A percentile compares a stretch with the other conserved stretches of the same genome.
phyloP scores from a whole-genome alignment of 2,888 invertebrate species.

The Pyralis farinalis region DNA sequence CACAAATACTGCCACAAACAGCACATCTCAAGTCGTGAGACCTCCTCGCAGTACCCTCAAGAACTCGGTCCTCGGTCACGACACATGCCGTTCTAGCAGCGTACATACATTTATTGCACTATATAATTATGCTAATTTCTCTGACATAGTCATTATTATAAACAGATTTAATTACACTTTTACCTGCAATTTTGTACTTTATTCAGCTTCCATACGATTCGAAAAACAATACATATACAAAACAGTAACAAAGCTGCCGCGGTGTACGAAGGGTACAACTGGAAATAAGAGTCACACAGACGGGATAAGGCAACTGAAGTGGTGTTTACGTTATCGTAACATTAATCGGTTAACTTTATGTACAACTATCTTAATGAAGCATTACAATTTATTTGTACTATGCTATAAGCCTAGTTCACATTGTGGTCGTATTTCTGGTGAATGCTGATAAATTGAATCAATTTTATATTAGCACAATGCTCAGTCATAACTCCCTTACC shows the following conservation, averaged over 20 bases:
- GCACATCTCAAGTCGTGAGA: too few species aligned
- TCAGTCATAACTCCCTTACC: too few species aligned
- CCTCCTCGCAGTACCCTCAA: conserved; percentile 42
- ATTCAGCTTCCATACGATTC: conserved; percentile 51
- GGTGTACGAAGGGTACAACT: conserved; percentile 14
- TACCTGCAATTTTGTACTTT: conserved; percentile 76
- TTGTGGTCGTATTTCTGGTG: conserved; percentile 2
- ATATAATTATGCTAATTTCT: conserved; percentile 65
- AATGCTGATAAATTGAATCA: too few species aligned
- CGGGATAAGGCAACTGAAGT: conserved; percentile 62
- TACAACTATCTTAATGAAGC: conserved; percentile 49
- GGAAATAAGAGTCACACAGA: conserved; percentile 24
- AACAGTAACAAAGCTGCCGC: conserved; percentile 36
- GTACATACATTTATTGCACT: conserved; percentile 70
- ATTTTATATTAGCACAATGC: too few species aligned
- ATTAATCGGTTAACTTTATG: conserved; percentile 31
- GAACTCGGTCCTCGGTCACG: conserved; percentile 13
- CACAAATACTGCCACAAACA: too few species aligned
- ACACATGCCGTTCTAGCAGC: conserved; percentile 33
- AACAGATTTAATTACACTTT: conserved; percentile 52
- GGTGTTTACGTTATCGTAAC: conserved; percentile 43
- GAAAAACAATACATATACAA: conserved; percentile 8
- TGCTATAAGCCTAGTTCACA: conserved; percentile 40
- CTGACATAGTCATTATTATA: conserved; percentile 45
- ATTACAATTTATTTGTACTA: conserved; percentile 59